phyloP scores from a whole-genome alignment of 2,888 invertebrate species.

The Scaptomyza parva region DNA sequence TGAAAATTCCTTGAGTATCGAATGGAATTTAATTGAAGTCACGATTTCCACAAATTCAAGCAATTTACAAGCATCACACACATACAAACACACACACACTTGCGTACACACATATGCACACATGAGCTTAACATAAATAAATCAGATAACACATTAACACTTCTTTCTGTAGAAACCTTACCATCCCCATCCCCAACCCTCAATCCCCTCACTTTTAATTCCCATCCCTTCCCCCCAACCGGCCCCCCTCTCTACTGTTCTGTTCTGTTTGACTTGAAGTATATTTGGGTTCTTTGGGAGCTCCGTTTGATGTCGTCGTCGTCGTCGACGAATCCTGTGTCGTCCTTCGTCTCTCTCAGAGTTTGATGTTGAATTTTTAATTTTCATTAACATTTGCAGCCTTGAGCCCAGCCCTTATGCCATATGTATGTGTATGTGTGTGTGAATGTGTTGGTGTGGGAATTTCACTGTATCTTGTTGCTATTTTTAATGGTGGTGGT shows the following conservation, averaged over 20 bases:
- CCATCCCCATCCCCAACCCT: background rate
- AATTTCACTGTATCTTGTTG: conserved; percentile 18
- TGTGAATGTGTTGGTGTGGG: background rate
- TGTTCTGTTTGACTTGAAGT: conserved; percentile 22
- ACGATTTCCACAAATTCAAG: conserved; percentile 81
- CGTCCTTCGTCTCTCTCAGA: conserved; percentile 46
- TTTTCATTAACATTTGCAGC: conserved; percentile 75
- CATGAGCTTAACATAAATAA: conserved; percentile 69
- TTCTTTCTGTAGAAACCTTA: conserved; percentile 52
- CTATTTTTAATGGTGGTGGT: conserved; percentile 33
- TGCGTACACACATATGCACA: conserved; percentile 12
- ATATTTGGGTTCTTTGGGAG: conserved; percentile 50
- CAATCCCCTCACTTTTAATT: background rate
- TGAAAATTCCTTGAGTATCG: conserved; percentile 83
- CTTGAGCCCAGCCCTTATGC: conserved; percentile 62
- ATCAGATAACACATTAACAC: conserved; percentile 79
- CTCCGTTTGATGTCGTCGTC: conserved; percentile 60
- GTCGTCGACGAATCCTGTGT: conserved; percentile 58
- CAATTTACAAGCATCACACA: conserved; percentile 52
- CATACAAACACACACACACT: conserved; percentile 5
- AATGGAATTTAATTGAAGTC: conserved; percentile 85
- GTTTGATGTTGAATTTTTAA: conserved; percentile 80
- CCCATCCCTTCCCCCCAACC: no score
- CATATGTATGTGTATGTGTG: conserved; percentile 8
- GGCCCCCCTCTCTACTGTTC: background rate